Percentiles rank a stretch among this genome's conserved stretches.
Conservation (phyloP, 2,113 vertebrate genomes). For the Rhinolophus sinicus region DNA sequence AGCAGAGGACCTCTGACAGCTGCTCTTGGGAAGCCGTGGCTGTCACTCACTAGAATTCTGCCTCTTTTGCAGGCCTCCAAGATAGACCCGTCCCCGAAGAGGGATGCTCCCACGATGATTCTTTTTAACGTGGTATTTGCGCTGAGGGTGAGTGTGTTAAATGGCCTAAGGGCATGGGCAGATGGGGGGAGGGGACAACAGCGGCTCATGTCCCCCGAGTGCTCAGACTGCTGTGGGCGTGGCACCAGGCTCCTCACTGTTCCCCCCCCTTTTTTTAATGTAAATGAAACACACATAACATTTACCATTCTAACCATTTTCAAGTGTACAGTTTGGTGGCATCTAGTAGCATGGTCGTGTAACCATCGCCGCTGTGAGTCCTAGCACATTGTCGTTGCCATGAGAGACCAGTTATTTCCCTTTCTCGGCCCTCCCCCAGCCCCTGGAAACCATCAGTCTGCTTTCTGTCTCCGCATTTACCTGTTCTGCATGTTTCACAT, state of each 20-base stretch:
- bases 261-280: not conserved
- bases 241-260: not conserved
- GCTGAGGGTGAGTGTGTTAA: constrained; percentile 90
- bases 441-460: not conserved
- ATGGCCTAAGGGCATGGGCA: not conserved
- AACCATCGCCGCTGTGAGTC: not conserved
- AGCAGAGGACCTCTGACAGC: not conserved
- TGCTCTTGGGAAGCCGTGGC: not conserved
- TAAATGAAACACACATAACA: not conserved
- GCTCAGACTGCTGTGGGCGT: not conserved
- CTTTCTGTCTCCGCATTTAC: not conserved
- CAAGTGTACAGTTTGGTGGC: not conserved
- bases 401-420: not conserved
- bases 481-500: not conserved
- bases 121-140: constrained; percentile 99
- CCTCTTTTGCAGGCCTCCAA: constrained; percentile 92
- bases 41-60: constrained; percentile 22
- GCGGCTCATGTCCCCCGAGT: not conserved
- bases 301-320: not conserved
- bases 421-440: not conserved
- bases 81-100: constrained; percentile 97
- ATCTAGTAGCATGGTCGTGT: not conserved
- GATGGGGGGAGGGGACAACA: not conserved
- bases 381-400: not conserved
- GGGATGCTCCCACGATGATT: constrained; percentile 99